phyloP scores from a whole-genome alignment of 2,797 vertebrate genomes.

The Pantherophis alleghaniensis region DNA sequence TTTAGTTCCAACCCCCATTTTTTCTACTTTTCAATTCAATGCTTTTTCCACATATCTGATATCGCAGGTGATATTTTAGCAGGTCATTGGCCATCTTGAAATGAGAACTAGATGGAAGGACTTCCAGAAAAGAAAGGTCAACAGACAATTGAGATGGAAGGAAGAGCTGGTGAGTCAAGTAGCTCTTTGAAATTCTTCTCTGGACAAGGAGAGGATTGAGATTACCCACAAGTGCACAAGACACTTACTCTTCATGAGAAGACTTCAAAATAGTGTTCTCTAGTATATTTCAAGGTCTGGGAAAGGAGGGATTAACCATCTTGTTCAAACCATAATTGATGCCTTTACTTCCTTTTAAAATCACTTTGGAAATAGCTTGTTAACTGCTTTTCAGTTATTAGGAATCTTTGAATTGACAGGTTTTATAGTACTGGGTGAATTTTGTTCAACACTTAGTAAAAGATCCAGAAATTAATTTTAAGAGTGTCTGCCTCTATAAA shows the following conservation, averaged over 20 bases:
- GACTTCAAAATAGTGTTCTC: not conserved
- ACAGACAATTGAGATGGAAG: no score
- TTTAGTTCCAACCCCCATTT: not conserved
- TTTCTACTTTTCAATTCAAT: not conserved
- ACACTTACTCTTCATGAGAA: not conserved
- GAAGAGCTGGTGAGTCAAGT: no score
- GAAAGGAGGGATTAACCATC: not conserved
- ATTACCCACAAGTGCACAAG: not conserved
- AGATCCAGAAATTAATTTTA: not conserved
- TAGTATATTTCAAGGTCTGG: not conserved
- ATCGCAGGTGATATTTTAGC: not conserved
- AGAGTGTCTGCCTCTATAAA: not conserved
- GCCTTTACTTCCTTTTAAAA: not conserved
- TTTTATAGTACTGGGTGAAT: not conserved
- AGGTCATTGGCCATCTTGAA: not conserved
- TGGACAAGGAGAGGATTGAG: not conserved
- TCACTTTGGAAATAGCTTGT: not conserved
- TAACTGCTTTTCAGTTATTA: not conserved
- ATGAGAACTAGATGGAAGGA: no score
- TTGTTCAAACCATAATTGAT: not conserved
- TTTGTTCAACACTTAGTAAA: not conserved
- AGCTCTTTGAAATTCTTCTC: not conserved
- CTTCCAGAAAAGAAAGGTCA: no score
- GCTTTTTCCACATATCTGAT: not conserved
- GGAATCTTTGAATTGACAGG: not conserved